Base-by-base conservation (phyloP, 2,888 invertebrate species). In the Thecocarcelia acutangulata region DNA sequence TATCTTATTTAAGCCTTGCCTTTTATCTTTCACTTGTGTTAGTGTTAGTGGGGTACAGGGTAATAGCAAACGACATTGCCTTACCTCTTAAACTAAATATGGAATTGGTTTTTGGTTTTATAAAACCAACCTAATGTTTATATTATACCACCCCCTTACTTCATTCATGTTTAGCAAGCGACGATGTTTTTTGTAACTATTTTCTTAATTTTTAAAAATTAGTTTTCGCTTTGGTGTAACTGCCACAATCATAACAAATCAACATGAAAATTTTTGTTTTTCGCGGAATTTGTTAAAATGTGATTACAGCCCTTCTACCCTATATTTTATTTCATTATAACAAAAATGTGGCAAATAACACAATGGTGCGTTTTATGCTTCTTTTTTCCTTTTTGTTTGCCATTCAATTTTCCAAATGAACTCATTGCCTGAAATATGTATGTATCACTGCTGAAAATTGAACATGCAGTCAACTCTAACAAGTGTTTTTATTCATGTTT, bases 241-340 rank as follows among this genome's bases (percentile, higher is more conserved):
- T 33, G 58, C 64, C 50, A 40, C 37, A 58, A 78, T 52, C 15
- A 19, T 50, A 28, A 44, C 37, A 78, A 12, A 66, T 66, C 70
- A 78, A 66, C 72, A 72, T 66, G 59, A 78, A 24, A 24, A 13
- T 6, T 42, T 12, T 11, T 15, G 0, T 50, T 68, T 82, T 82
- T 82, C 81, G 37, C n/a, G 59, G 78, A 82, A 82, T 64, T 64
- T 28, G 40, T 68, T 81, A 56, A 63, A 81, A 81, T 58, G 64
- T 81, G 68, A 81, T 77, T 77, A 46, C 73, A 80, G 59, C 21
- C 37, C 37, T 63, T 69, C 12, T 50, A 74, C 37, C 54, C 54
- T 56, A 56, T 61, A 66, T 59, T 72, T 59, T 33, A 79, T 61
- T 70, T 68, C 64, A 54, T 58, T 58, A 61, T 61, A 28, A 1